Base-by-base conservation (phyloP, 2,113 vertebrate species). In the Oryzias curvinotus region DNA sequence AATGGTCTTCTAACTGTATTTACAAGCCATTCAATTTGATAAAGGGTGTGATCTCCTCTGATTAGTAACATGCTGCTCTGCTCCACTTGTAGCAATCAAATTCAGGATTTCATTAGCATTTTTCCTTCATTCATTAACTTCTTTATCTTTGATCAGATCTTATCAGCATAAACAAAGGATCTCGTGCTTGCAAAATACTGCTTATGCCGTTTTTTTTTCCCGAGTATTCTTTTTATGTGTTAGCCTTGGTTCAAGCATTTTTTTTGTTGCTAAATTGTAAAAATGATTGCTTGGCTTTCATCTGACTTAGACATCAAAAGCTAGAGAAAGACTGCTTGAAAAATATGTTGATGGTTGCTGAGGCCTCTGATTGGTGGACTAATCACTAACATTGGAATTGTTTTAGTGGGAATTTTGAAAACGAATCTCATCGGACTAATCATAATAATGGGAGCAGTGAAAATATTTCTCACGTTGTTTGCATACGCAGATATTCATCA, bases 11-110 rank as follows among this genome's bases (percentile, higher is more conserved):
- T 87, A 85, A 87, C 84, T 77, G 80, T 88, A 87, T 89, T 89
- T 85, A 88, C 88, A 85, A 85, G 76, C 71, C 81, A 75, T 85
- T 85, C 76, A 82, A 88, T 90, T 85, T 88, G 84, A 88, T 87
- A 85, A 80, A 79, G 78, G 81, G 81, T 86, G 85, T 61, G 84
- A 85, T 82, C 73, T 66, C 79, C 66, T 85, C 73, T 85, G 82
- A 80, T 83, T 86, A 76, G 81, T 73, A 57, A 53, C 68, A 71
- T 56, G 78, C 58, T 10, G 30, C 65, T 62, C 49, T 30, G 68
- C 71, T 80, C 49, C 54, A 57, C 77, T 72, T 81, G 56, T 52
- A 60, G 50, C 71, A 63, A 71, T 73, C 65, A 59, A 47, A 76
- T 81, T 72, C 30, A 41, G 26, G 67, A 68, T 79, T 72, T 65